Evolutionary conservation across 2,797 vertebrate species (phyloP).

Genomic region (Galagoides demidoff): DNA sequence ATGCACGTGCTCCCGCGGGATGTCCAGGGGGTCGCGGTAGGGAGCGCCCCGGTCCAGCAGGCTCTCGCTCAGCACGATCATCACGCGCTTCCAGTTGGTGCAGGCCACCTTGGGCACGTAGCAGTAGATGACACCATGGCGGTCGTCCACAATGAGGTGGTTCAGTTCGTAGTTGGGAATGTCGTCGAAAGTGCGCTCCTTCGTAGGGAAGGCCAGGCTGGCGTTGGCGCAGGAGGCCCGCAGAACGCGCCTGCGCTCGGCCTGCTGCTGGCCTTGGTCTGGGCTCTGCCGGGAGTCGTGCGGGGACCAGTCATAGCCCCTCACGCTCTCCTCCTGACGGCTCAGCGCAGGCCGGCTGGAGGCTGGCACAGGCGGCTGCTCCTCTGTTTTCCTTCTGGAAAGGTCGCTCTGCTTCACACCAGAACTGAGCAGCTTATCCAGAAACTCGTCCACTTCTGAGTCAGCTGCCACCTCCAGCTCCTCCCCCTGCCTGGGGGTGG

Average conservation of each 20-base stretch:
- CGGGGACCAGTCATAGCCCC: slow-evolving; percentile 94
- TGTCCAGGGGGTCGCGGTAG: slow-evolving; percentile 93
- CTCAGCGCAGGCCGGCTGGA: slow-evolving; percentile 88
- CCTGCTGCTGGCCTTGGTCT: slow-evolving; percentile 90
- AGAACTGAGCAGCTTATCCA: slow-evolving; percentile 90
- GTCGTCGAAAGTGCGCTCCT: slow-evolving; percentile 97
- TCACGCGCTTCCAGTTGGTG: slow-evolving; percentile 98
- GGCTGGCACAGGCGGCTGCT: slow-evolving; percentile 82
- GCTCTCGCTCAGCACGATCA: slow-evolving; percentile 97
- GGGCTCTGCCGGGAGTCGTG: slow-evolving; percentile 83
- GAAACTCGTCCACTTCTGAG: slow-evolving; percentile 92
- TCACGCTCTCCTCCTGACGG: slow-evolving; percentile 88
- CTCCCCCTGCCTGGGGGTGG: slow-evolving; percentile 76
- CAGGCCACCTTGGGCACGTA: slow-evolving; percentile 99
- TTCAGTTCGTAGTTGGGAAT: slow-evolving; percentile 97
- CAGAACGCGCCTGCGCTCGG: slow-evolving; percentile 89
- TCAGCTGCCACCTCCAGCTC: slow-evolving; percentile 88
- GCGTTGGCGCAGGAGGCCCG: slow-evolving; percentile 92
- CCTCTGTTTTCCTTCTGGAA: slow-evolving; percentile 71
- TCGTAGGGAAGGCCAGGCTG: slow-evolving; percentile 92
- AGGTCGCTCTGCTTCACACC: slow-evolving; percentile 66
- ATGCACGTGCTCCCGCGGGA: slow-evolving; percentile 93
- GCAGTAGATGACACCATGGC: slow-evolving; percentile 97
- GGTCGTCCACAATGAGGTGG: slow-evolving; percentile 97
- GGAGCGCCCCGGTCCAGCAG: slow-evolving; percentile 92